Base-by-base conservation (phyloP, 2,888 invertebrate species). In the Agrotis puta region DNA sequence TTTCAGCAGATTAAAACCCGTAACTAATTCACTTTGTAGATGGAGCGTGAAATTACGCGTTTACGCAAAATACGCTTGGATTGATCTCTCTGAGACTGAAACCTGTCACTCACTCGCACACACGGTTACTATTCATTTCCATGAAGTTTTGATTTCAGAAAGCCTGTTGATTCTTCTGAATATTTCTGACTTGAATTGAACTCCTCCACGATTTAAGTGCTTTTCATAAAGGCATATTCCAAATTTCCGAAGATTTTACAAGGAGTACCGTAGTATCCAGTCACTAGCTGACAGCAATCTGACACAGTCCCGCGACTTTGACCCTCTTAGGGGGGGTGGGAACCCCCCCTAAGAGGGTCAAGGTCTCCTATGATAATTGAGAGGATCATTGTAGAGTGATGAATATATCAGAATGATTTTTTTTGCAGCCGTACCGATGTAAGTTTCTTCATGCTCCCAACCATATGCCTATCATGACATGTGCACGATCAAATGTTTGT, bases 401-500 rank as follows among this genome's bases (percentile, higher is more conserved):
- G n/a, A 48, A 5, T 5, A 16, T n/a, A 65, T 7, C 16, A 13
- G 11, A 16, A 66, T 33, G n/a, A 24, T 48, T 22, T 48, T 68
- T 65, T 56, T 39, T 16, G 16, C 14, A 47, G 16, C 13, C 27
- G n/a, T 9, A 22, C 24, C 20, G 43, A 39, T 50, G 16, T 48
- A 47, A 33, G 20, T 24, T 61, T 7, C 20, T 45, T 62, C 39
- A n/a, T 16, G 54, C 43, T 64, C 54, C 24, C 50, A 50, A 68
- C 64, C 73, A 65, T 27, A 63, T 82, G 79, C 20, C 53, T 67
- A 62, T 27, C 61, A 62, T 24, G 43, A 53, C 82, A 77, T 82
- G 68, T 82, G 78, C 51, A 64, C 39, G 68, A 57, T 61, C 67
- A 45, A 70, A 77, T 85, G 73, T 85, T 85, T 81, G 72, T 75